Base-by-base conservation (phyloP, 2,888 invertebrate genomes). In the Quadriops clusia region DNA sequence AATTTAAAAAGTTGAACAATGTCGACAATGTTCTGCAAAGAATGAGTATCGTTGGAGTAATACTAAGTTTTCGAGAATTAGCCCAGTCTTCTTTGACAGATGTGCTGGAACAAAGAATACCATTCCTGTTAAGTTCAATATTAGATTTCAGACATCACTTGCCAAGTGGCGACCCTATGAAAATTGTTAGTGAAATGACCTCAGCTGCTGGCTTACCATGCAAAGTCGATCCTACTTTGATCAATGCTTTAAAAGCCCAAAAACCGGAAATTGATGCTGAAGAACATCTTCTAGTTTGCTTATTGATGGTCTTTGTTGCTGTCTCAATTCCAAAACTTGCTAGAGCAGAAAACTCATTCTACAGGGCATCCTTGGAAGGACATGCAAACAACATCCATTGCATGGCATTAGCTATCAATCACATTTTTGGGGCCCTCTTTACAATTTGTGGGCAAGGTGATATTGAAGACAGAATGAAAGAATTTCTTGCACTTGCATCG, bases 381-480 rank as follows among this genome's bases (percentile, higher is more conserved):
- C 95, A 98, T 56, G 79, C 89, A n/a, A 98, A 99, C 63, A 99
- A 99, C 58, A 91, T 90, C 38, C 98, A 99, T 58, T 98, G 98
- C 54, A 84, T 99, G 72, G 93, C 97, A 2, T 77, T 89, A 23
- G 94, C 95, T 0, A 85, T 97, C 20, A 94, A 93, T 54, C 85
- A 87, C 46, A 86, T 95, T 39, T 95, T 95, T 51, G 94, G 93
- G 10, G 95, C 97, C 2, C 63, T 98, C 30, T 98, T 99, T 53
- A 90, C 93, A 2, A 85, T 95, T 44, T 91, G 94, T 53, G 91
- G 89, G 0, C 86, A 87, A 54, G 89, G 86, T 14, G 98, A 99
- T 55, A 91, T 95, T 40, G 93, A 93, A 54, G 93, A 94, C 53
- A 73, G 98, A 31, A 87, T 98, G 79, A 97, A 97, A 54, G 98